Percentiles rank a stretch among this genome's conserved stretches.
These are phyloP conservation scores for Mesoclemmys tuberculata DNA, from an alignment of 2,113 vertebrate genomes.

Conservation along the genomic window DNA sequence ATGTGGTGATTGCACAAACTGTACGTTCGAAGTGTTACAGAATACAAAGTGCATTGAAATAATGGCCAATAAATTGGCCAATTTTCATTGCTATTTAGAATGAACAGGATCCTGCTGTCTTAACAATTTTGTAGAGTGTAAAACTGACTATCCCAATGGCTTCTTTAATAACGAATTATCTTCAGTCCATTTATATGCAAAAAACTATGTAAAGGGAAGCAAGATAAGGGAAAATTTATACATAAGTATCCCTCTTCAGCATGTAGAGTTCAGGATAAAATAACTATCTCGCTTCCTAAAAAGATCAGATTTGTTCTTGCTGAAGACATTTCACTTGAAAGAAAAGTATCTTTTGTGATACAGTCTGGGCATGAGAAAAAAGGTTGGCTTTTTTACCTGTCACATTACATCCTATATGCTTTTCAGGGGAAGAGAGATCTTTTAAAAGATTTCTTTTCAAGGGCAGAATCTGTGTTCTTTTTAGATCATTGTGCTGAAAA, in stretches of 20 bases:
- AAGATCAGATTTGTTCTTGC: not conserved
- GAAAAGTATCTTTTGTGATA: not conserved
- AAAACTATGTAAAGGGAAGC: not conserved
- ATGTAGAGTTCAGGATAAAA: not conserved
- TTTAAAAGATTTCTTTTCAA: not conserved
- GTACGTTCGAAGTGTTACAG: not conserved
- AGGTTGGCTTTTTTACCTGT: not conserved
- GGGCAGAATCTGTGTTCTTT: not conserved
- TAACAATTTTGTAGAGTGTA: not conserved
- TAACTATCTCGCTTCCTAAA: not conserved
- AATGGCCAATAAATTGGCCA: not conserved
- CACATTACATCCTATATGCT: not conserved
- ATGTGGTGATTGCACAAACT: not conserved
- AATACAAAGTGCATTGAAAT: not conserved
- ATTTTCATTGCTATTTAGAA: not conserved
- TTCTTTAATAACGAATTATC: constrained; percentile 21
- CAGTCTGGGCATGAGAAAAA: not conserved
- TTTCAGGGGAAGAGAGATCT: not conserved
- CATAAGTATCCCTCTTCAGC: not conserved
- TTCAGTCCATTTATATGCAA: not conserved
- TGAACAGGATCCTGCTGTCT: not conserved
- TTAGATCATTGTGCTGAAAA: not conserved
- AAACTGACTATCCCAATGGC: not conserved
- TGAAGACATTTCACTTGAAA: not conserved
- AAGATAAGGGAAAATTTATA: not conserved